phyloP scores from a whole-genome alignment of 2,888 invertebrate genomes.

The Drosophila kanekoi region DNA sequence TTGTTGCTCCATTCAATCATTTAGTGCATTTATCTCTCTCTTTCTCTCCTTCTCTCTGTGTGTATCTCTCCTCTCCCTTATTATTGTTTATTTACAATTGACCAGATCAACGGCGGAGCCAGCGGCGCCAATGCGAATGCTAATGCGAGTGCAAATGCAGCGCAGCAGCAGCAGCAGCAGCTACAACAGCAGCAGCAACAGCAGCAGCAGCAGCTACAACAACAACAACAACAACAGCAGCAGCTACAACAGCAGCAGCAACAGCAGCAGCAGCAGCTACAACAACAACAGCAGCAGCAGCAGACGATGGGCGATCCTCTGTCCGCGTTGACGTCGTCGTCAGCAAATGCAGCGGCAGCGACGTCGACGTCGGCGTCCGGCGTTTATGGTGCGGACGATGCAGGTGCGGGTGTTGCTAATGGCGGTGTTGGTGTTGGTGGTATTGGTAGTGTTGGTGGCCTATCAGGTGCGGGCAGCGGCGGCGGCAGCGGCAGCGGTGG shows the following conservation, averaged over 20 bases:
- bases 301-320: conserved; percentile 44
- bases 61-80: conserved; percentile 72
- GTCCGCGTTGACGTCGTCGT: conserved; percentile 48
- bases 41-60: conserved; percentile 65
- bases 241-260: conserved; percentile 22
- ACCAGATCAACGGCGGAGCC: conserved; percentile 81
- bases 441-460: conserved; percentile 57
- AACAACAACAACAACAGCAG: conserved; percentile 43
- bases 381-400: conserved; percentile 76
- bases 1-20: conserved; percentile 70
- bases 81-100: conserved; percentile 81
- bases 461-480: conserved; percentile 41
- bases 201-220: conserved; percentile 37
- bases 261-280: conserved; percentile 20
- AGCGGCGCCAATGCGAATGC: conserved; percentile 38
- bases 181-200: conserved; percentile 38
- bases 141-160: conserved; percentile 46
- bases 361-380: conserved; percentile 43
- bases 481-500: conserved; percentile 32
- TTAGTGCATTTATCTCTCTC: conserved; percentile 77
- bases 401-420: conserved; percentile 74
- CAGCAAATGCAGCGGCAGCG: conserved; percentile 44
- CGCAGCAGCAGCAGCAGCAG: conserved; percentile 43
- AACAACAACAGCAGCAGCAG: conserved; percentile 27
- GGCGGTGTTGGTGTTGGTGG: conserved; percentile 51